Evolutionary conservation across 2,888 invertebrate species (phyloP), one percentile per base, ranked within the genome.

Genomic region (Pristionchus mayeri): DNA sequence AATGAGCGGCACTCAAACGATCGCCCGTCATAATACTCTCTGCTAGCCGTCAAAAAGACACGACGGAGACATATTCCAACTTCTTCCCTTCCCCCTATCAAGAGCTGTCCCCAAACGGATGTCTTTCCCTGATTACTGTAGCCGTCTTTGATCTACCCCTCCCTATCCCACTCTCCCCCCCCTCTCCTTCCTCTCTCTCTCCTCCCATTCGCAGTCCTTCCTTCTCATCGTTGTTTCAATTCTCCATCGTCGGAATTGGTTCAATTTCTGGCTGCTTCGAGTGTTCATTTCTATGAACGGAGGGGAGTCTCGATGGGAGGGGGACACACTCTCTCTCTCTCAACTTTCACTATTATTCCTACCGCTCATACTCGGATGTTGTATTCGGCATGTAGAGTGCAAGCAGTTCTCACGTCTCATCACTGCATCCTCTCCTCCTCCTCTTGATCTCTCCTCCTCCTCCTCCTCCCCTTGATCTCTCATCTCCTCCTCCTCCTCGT

Each of bases 11-110:
- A 30, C 63, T 30, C 63, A 63, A 63, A 63, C 34, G 63, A 63
- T 63, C 63, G 63, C 63, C 63, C 63, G 63, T 63, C 63, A 63
- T 63, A 63, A 63, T 63, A 63, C 63, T 63, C 63, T 63, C 30
- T 63, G 63, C 63, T 63, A 63, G 63, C 63, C 63, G 63, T 63
- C 63, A 63, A 63, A 63, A 63, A 63, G 63, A 63, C 63, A 34
- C 63, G 63, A 63, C 57, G 63, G 63, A 63, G 63, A 63, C 63
- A 63, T 63, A 34, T 63, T 34, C 34, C 63, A 34, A 34, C 63
- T 63, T 63, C 63, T 34, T 34, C 21, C 63, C 34, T 57, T 57
- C 34, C 63, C 34, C 34, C 63, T 63, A 63, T 63, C 63, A 63
- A 34, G 34, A 63, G 63, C 63, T 63, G 63, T 63, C 63, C 63